A percentile compares a stretch with the other conserved stretches of the same genome.
These are phyloP conservation scores for Melieria picta DNA, from an alignment of 2,888 invertebrate species.

Conservation along the genomic window DNA sequence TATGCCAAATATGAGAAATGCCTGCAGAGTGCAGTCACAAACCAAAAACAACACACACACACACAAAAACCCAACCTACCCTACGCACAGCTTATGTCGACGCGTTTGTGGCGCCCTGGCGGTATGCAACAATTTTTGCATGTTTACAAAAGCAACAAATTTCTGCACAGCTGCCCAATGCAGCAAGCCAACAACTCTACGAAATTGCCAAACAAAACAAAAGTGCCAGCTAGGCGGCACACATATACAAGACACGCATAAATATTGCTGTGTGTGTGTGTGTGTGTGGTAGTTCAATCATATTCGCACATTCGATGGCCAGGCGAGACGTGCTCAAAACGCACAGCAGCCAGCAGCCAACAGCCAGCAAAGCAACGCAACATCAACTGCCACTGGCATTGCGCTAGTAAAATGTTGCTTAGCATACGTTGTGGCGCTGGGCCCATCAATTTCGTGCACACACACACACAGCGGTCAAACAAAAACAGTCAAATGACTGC, in stretches of 20 bases:
- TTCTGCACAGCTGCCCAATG: too few species aligned
- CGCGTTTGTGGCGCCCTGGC: too few species aligned
- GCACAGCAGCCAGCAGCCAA: neutral
- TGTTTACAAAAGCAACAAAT: neutral
- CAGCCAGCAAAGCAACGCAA: neutral
- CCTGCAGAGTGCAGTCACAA: too few species aligned
- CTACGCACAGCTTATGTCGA: neutral
- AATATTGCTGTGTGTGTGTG: neutral
- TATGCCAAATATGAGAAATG: too few species aligned
- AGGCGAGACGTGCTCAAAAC: constrained; percentile 7
- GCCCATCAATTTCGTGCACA: too few species aligned
- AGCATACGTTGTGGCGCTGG: too few species aligned
- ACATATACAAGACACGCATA: neutral
- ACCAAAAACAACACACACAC: neutral
- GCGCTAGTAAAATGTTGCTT: too few species aligned
- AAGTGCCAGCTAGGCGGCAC: neutral
- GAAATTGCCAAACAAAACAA: neutral
- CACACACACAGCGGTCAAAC: too few species aligned
- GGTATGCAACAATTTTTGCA: constrained; percentile 29
- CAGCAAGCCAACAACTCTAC: neutral
- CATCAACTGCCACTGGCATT: too few species aligned
- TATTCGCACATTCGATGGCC: constrained; percentile 16
- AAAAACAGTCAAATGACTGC: too few species aligned
- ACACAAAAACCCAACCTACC: neutral
- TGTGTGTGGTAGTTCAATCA: constrained; percentile 4